Evolutionary conservation across 2,888 invertebrate species (phyloP).

Genomic region (Napeogenes inachia): DNA sequence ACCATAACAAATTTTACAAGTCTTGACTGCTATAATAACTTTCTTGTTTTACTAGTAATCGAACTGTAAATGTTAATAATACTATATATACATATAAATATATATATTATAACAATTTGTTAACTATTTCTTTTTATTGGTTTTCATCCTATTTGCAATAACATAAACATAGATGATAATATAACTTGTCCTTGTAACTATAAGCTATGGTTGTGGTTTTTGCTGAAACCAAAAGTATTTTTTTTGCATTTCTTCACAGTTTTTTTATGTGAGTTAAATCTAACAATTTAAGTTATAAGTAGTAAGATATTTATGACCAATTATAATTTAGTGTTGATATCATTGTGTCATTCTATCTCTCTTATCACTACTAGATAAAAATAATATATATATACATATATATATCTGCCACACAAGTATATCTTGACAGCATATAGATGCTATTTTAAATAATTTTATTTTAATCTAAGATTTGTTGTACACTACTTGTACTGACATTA

Average conservation of each 20-base stretch:
- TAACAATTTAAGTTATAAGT: no score
- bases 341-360: constrained; percentile 1
- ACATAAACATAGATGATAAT: not conserved
- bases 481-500: no score
- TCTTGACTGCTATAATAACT: not conserved
- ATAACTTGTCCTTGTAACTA: constrained; percentile 2
- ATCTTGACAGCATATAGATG: no score
- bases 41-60: not conserved
- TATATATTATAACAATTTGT: no score
- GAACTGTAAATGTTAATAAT: not conserved
- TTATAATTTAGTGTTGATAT: constrained; percentile 4
- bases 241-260: no score
- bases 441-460: no score
- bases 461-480: no score
- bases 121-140: no score
- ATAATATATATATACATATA: not conserved
- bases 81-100: not conserved
- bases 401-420: not conserved
- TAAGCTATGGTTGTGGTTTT: not conserved
- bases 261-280: no score
- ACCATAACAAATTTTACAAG: constrained; percentile 2
- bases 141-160: not conserved
- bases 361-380: constrained; percentile 3
- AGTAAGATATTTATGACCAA: not conserved
- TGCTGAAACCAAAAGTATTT: no score